Base-by-base conservation (phyloP, 1,140 invertebrate genomes). In the Scaptomyza graminum region DNA sequence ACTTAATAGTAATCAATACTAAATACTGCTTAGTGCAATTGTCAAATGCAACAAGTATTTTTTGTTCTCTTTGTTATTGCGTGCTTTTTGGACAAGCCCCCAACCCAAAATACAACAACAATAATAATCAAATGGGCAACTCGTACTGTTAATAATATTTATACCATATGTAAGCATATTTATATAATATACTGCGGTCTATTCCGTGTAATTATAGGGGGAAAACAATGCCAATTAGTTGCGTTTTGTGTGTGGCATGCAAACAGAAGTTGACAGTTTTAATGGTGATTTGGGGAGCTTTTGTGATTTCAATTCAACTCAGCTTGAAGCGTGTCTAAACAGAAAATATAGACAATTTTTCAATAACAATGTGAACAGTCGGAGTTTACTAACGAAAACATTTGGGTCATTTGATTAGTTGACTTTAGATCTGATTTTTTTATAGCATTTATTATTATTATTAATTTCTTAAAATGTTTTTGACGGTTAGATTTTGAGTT, bases 231-330 rank as follows among this genome's bases (percentile, higher is more conserved):
- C 46, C 62, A 71, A 66, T 59, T 59, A 39, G 54, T 18, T 44
- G 5, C 28, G 16, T 51, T 51, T 57, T 51, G 51, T 41, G 51
- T 41, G 13, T 31, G 25, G 31, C 54, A 59, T 41, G 62, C 68
- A 44, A 31, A 31, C 52, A 46, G 66, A 49, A 69, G 59, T 43
- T 49, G 66, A 56, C 66, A 41, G 44, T 49, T 63, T 64, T 22
- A 8, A 56, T 43, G 15, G 39, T 16, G n/a, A 9, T 34, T 34
- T 0, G 2, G 31, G 31, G 31, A 9, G 31, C 31, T 34, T 34
- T 34, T 34, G 31, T 34, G 9, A 41, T n/a, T n/a, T n/a, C 37
- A 47, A 60, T 16, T 68, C 34, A 39, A 68, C 34, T 62, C 47
- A 41, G 41, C 31, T 12, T n/a, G 41, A 65, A 56, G 52, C 59